Percentiles rank a stretch among this genome's conserved stretches.
phyloP scores from a whole-genome alignment of 1,140 invertebrate genomes.

The Caenorhabditis briggsae region DNA sequence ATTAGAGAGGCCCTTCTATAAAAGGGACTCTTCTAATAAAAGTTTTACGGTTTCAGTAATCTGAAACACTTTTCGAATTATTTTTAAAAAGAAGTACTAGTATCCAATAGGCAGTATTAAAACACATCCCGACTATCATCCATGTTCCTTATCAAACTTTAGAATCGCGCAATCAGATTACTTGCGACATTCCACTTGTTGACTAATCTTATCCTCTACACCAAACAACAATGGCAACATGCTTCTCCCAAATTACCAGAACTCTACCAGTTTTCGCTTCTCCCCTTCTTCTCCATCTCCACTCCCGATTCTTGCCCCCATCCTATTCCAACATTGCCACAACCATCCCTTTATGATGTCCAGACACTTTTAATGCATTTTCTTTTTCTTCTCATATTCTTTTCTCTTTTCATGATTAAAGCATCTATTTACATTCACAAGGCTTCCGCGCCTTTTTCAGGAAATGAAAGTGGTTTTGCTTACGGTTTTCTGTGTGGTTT shows the following conservation, averaged over 20 bases:
- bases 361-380: slow-evolving; percentile 48
- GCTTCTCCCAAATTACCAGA: slow-evolving; percentile 40
- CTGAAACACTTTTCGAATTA: no score
- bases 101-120: no score
- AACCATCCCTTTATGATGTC: slow-evolving; percentile 43
- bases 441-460: slow-evolving; percentile 45
- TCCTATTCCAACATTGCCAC: slow-evolving; percentile 23
- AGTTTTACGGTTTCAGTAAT: no score
- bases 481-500: neutral
- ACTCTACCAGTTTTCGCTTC: slow-evolving; percentile 8
- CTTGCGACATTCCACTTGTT: slow-evolving; percentile 3
- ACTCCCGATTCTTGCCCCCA: neutral
- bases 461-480: slow-evolving; percentile 16
- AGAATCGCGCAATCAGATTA: neutral
- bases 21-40: no score
- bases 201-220: neutral
- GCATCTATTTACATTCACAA: slow-evolving; percentile 25
- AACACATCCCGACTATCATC: no score
- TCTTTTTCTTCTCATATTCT: neutral
- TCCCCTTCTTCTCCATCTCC: neutral
- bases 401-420: neutral
- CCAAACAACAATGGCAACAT: slow-evolving; percentile 15
- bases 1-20: no score
- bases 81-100: no score
- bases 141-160: neutral